These are phyloP conservation scores for Nesoenas mayeri DNA, from an alignment of 2,113 vertebrate species.

Conservation along the genomic window DNA sequence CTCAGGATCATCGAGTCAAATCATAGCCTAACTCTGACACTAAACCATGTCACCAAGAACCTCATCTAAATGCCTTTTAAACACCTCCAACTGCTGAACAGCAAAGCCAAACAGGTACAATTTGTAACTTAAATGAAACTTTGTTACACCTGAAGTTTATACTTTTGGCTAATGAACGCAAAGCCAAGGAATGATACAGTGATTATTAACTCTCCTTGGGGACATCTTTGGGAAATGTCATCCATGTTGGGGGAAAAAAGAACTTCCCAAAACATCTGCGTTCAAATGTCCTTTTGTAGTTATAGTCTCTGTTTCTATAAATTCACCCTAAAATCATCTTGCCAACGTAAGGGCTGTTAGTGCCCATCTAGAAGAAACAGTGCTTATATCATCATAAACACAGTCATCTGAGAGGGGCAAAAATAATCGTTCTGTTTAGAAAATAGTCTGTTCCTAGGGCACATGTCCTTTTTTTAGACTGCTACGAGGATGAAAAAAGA, in stretches of 20 bases:
- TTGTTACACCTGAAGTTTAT: not conserved
- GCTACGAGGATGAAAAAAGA: conserved; percentile 40
- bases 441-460: conserved; percentile 67
- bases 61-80: no score
- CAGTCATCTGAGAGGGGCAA: conserved; percentile 31
- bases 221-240: not conserved
- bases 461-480: conserved; percentile 61
- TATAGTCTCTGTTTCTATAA: not conserved
- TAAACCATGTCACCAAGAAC: no score
- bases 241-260: not conserved
- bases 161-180: not conserved
- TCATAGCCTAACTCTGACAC: no score
- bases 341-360: not conserved
- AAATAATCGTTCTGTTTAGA: conserved; percentile 54
- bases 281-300: not conserved
- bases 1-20: no score
- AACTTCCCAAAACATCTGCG: not conserved
- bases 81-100: not conserved
- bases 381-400: not conserved
- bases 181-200: not conserved
- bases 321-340: not conserved
- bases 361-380: not conserved
- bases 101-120: not conserved
- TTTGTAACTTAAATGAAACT: no score
- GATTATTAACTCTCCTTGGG: not conserved